Base-by-base conservation (phyloP, 2,797 vertebrate species). In the Dipus sagitta region DNA sequence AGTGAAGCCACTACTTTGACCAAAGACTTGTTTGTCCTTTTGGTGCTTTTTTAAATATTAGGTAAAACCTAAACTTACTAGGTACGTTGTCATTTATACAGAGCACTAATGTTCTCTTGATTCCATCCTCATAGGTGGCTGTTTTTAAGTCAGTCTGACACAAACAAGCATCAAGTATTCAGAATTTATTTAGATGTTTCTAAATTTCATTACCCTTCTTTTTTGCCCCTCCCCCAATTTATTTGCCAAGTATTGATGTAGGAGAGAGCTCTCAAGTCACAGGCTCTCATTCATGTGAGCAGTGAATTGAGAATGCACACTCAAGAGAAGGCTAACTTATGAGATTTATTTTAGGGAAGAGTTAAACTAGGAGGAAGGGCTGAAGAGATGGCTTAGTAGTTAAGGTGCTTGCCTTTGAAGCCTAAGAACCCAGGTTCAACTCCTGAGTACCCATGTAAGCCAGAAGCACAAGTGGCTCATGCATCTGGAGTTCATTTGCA, bases 131-230 rank as follows among this genome's bases (percentile, higher is more conserved):
- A 34, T 90, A 38, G 26, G 52, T 62, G 17, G 18, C 64, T 42
- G 62, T 83, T 94, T 95, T 93, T 54, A 95, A 83, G 64, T 72
- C 58, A 65, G 52, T 32, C 70, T 75, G 77, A 76, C 47, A 91
- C 60, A 92, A 92, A 28, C 32, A 80, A 42, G 11, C 54, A 11
- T 79, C 34, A 94, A 0, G 15, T 90, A 68, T 67, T 83, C 64
- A 14, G 84, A 38, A 10, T 68, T 80, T 84, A 30, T 68, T 54
- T 76, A 82, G 32, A 86, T 91, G 65, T 28, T 89, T 64, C 72
- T 15, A 34, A 34, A 47, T 79, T 24, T 32, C 30, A 13, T 52
- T 62, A 18, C 62, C 52, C 15, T 2, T 70, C 86, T 11, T 42
- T 91, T 76, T 79, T 58, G 38, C 24, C 7, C n/a, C 4, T 4